A percentile compares a stretch with the other conserved stretches of the same genome.
These are phyloP conservation scores for Pterobdella sp. DNA, from an alignment of 2,888 invertebrate species.

Conservation along the genomic window DNA sequence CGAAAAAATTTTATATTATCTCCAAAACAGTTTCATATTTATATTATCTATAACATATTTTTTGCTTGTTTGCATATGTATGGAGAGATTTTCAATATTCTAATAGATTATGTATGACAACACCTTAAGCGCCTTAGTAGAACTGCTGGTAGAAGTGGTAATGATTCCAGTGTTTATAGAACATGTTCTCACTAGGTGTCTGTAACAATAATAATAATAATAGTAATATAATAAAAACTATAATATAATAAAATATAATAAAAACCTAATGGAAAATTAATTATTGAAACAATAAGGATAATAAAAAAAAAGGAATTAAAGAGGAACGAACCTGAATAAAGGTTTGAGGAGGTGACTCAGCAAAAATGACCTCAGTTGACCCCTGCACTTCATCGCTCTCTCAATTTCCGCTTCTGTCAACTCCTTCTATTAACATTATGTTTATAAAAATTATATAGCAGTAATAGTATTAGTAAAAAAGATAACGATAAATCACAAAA, in stretches of 20 bases:
- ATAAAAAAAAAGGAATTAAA: too few relatives aligned
- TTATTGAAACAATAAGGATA: too few relatives aligned
- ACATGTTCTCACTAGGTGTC: constrained; percentile 47
- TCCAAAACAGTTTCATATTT: not conserved
- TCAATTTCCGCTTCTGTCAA: constrained; percentile 45
- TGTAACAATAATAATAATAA: too few relatives aligned
- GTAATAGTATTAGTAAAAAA: too few relatives aligned
- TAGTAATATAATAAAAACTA: too few relatives aligned
- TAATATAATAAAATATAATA: too few relatives aligned
- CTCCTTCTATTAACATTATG: constrained; percentile 44
- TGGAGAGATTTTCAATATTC: not conserved
- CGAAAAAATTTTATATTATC: too few relatives aligned
- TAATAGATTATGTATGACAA: not conserved
- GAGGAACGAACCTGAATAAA: too few relatives aligned
- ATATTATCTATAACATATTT: not conserved
- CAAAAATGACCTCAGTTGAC: constrained; percentile 47
- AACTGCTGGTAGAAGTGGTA: too few relatives aligned
- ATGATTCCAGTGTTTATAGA: constrained; percentile 47
- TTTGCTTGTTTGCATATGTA: not conserved
- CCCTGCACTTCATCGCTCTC: constrained; percentile 48
- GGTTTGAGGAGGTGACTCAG: constrained; percentile 44
- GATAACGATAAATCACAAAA: too few relatives aligned
- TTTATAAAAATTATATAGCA: constrained; percentile 10
- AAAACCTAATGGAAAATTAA: too few relatives aligned
- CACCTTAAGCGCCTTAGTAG: constrained; percentile 13